Conservation (phyloP, 1,140 invertebrate species). For the Ectropis grisescens region DNA sequence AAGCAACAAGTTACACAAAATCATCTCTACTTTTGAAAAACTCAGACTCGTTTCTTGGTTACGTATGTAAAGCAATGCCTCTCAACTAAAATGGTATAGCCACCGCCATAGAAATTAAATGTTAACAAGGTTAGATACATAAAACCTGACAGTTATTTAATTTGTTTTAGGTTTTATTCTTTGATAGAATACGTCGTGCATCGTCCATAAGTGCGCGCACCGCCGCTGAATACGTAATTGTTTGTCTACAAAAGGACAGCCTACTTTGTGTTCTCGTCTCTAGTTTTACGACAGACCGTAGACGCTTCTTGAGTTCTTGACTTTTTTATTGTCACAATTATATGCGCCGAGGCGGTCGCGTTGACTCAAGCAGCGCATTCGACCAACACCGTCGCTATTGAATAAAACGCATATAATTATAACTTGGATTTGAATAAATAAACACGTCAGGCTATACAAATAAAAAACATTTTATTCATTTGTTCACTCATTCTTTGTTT, state of each 20-base stretch:
- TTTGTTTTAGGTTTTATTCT: too few relatives aligned
- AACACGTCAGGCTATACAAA: neutral
- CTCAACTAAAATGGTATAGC: too few relatives aligned
- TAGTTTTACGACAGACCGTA: constrained; percentile 56
- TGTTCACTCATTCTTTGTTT: neutral
- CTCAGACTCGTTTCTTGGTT: too few relatives aligned
- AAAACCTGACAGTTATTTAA: too few relatives aligned
- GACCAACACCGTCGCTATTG: constrained; percentile 12
- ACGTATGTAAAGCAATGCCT: too few relatives aligned
- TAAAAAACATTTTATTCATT: neutral
- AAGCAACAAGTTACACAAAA: too few relatives aligned
- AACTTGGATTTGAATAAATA: constrained; percentile 1
- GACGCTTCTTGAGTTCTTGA: too few relatives aligned
- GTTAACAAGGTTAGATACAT: too few relatives aligned
- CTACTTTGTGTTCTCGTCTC: constrained; percentile 43
- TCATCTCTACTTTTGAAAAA: too few relatives aligned
- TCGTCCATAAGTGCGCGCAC: constrained; percentile 27
- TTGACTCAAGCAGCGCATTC: constrained; percentile 5
- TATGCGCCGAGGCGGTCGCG: constrained; percentile 24
- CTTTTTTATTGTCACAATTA: constrained; percentile 45
- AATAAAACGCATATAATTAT: constrained; percentile 17
- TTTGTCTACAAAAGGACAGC: constrained; percentile 41
- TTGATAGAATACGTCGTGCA: too few relatives aligned
- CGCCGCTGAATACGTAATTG: constrained; percentile 46
- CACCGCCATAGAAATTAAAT: too few relatives aligned